Evolutionary conservation across 2,113 vertebrate genomes (phyloP).

Genomic region (Tichodroma muraria): DNA sequence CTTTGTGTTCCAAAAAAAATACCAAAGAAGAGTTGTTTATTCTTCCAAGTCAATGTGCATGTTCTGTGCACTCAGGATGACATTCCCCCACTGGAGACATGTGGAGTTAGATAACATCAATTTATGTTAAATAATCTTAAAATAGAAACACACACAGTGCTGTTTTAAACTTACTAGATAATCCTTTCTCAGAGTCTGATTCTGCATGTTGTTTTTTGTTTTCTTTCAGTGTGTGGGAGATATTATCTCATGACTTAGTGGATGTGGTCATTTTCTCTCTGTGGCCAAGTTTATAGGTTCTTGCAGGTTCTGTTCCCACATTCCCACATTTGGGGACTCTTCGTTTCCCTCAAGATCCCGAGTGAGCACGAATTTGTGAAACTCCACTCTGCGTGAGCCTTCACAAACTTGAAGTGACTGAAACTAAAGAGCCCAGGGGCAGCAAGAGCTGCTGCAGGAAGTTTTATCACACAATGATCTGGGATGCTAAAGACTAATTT

Average conservation of each 20-base stretch:
- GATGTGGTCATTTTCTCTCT: not conserved
- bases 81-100: not conserved
- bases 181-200: not conserved
- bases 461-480: not conserved
- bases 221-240: not conserved
- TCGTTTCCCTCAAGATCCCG: not conserved
- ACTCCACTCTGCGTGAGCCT: not conserved
- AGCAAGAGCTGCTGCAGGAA: not conserved
- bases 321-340: not conserved
- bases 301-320: not conserved
- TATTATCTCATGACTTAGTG: not conserved
- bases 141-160: not conserved
- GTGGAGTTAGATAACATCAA: not conserved
- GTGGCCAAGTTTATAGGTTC: not conserved
- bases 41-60: not conserved
- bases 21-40: not conserved
- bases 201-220: not conserved
- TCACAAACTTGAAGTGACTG: not conserved
- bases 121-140: slow-evolving; percentile 23
- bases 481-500: not conserved
- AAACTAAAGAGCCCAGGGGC: not conserved
- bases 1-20: not conserved
- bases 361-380: not conserved
- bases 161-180: not conserved
- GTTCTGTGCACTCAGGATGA: not conserved